phyloP scores from a whole-genome alignment of 2,888 invertebrate genomes.

The Drosophila recens region DNA sequence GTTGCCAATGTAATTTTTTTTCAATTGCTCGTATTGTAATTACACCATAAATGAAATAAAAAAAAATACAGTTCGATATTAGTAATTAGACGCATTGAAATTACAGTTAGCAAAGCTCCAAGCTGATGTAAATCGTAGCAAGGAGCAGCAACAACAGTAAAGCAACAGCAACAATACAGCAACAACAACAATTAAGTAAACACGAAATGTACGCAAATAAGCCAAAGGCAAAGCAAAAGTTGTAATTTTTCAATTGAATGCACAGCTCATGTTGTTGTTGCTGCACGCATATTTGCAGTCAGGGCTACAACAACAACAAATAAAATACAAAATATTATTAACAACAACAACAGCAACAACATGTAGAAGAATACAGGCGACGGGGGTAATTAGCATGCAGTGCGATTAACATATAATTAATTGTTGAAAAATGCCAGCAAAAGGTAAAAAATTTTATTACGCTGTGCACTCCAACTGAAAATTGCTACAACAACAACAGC shows the following conservation, averaged over 20 bases:
- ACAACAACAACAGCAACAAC: too few relatives aligned
- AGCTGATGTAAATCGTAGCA: conserved; percentile 31
- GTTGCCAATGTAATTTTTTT: conserved; percentile 11
- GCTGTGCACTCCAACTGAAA: conserved; percentile 54
- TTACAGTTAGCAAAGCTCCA: conserved; percentile 38
- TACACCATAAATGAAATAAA: conserved; percentile 27
- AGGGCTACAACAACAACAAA: conserved; percentile 63
- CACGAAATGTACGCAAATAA: conserved; percentile 78
- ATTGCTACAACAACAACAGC: conserved; percentile 52
- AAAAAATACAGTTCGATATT: conserved; percentile 34
- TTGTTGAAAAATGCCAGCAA: conserved; percentile 64
- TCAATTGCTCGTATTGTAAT: conserved; percentile 21
- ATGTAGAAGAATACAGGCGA: conserved; percentile 26
- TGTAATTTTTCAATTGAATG: conserved; percentile 82
- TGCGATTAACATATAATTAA: conserved; percentile 82
- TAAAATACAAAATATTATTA: neutral
- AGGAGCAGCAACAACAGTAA: conserved; percentile 25
- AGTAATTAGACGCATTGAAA: conserved; percentile 59
- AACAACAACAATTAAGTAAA: conserved; percentile 24
- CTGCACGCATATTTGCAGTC: conserved; percentile 76
- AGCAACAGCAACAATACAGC: too few relatives aligned
- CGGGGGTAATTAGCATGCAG: conserved; percentile 79
- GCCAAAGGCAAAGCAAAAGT: conserved; percentile 66
- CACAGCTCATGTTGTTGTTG: conserved; percentile 56
- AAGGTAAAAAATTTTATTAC: conserved; percentile 51